phyloP scores from a whole-genome alignment of 2,888 invertebrate genomes.

The Zonitis immaculata region DNA sequence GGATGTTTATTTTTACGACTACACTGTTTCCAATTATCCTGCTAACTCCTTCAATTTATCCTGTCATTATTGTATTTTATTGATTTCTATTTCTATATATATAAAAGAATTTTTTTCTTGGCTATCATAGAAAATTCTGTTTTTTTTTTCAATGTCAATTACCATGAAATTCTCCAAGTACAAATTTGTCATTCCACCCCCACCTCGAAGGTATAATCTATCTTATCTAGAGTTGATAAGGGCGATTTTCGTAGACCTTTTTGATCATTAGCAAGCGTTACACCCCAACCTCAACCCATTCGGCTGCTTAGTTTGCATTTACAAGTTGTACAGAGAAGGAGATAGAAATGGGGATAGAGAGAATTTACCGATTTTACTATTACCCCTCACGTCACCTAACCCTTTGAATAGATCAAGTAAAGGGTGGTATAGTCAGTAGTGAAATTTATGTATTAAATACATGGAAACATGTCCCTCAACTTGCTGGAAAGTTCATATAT shows the following conservation, averaged over 20 bases:
- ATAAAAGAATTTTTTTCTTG: not conserved
- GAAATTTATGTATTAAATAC: not conserved
- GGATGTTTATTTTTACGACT: conserved; percentile 31
- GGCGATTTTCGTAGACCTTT: conserved; percentile 45
- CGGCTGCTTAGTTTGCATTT: conserved; percentile 51
- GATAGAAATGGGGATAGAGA: conserved; percentile 14
- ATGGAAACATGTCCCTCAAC: conserved; percentile 6
- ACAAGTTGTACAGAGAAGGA: conserved; percentile 44
- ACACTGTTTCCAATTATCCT: conserved; percentile 14
- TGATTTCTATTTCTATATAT: not conserved
- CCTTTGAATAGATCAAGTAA: conserved; percentile 4
- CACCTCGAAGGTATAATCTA: conserved; percentile 43
- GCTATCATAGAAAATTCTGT: not conserved
- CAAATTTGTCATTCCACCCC: conserved; percentile 44
- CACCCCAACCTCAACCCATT: conserved; percentile 34
- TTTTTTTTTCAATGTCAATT: not conserved
- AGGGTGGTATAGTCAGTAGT: not conserved
- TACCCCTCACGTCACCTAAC: conserved; percentile 8
- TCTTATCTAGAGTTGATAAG: conserved; percentile 46
- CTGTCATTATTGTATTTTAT: not conserved
- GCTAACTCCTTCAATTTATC: conserved; percentile 6
- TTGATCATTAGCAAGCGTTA: conserved; percentile 48
- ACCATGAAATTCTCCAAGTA: conserved; percentile 37
- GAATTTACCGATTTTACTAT: conserved; percentile 12
- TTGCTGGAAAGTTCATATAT: conserved; percentile 47